phyloP scores from a whole-genome alignment of 2,113 vertebrate species.

The Halichoerus grypus region DNA sequence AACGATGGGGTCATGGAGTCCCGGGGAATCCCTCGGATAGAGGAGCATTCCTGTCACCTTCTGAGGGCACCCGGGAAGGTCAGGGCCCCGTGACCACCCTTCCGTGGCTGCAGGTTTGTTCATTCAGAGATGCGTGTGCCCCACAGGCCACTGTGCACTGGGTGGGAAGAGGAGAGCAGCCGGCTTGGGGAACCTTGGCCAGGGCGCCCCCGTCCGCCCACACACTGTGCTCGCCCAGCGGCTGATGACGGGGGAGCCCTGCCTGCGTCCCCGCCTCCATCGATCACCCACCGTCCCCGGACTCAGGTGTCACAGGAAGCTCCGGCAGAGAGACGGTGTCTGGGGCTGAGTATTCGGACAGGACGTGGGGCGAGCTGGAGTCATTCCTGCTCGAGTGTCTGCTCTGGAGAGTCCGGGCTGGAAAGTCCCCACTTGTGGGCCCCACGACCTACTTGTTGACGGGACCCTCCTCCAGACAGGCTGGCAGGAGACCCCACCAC shows the following conservation, averaged over 20 bases:
- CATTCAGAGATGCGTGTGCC: neutral
- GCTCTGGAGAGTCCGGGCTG: neutral
- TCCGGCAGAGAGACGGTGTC: neutral
- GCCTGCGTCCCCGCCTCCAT: accelerated
- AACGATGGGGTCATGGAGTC: neutral
- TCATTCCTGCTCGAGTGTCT: neutral
- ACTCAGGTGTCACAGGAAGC: neutral
- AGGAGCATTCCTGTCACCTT: neutral
- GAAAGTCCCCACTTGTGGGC: neutral
- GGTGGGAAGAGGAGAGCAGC: neutral
- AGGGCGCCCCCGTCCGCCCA: neutral
- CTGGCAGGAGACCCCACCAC: neutral
- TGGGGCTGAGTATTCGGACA: accelerated
- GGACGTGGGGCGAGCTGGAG: neutral
- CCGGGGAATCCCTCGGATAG: neutral
- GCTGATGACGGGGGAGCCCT: neutral
- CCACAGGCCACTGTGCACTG: neutral
- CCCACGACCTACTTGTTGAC: neutral
- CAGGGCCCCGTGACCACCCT: neutral
- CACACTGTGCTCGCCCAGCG: neutral
- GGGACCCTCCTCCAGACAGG: neutral
- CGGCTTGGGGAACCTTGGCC: neutral
- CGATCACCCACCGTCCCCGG: neutral
- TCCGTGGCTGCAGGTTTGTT: neutral
- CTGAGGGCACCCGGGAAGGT: neutral